Base-by-base conservation (phyloP, 2,113 vertebrate genomes). In the Opisthocomus hoazin region DNA sequence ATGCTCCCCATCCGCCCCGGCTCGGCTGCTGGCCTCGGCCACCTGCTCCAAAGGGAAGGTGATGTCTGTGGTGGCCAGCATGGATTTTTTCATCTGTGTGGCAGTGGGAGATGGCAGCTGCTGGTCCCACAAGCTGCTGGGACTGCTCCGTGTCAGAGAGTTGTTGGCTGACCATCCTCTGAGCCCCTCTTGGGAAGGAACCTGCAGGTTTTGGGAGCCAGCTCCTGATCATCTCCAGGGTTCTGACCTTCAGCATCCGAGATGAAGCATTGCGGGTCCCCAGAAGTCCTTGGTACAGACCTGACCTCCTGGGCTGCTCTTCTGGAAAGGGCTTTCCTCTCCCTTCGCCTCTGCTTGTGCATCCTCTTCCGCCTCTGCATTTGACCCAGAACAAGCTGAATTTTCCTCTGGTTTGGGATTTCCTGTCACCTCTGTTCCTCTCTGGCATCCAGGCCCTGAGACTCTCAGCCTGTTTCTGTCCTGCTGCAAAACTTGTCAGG, bases 201-300 rank as follows among this genome's bases (percentile, higher is more conserved):
- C 46, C 7, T 0, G 3, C 43, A 19, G 45, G 32, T 69, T 32
- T 36, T 51, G 46, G 63, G 34, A 63, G 1, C 5, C 9, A 24
- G 63, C 56, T 93, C 36, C 58, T 66, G 45, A 18, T 41, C 21
- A 1, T 9, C 76, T 60, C 57, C 56, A 41, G 61, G 24, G 5
- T 23, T 74, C 32, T 46, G 22, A 65, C 48, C 81, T 41, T 60
- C 10, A 2, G 37, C 80, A 18, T 50, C 32, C 3, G 11, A 29
- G 8, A 7, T 0, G 0, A 54, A 46, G 36, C 0, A 0, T 2
- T 75, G 39, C 0, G 5, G 14, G 21, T 74, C 23, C 32, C 51
- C 58, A 50, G 74, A 30, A 79, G 58, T 66, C 43, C 68, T 6
- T n/a, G n/a, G 4, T 17, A 41, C 70, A 21, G 65, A 70, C 46